These are phyloP conservation scores for Prionailurus viverrinus DNA, from an alignment of 2,113 vertebrate genomes.

Conservation along the genomic window DNA sequence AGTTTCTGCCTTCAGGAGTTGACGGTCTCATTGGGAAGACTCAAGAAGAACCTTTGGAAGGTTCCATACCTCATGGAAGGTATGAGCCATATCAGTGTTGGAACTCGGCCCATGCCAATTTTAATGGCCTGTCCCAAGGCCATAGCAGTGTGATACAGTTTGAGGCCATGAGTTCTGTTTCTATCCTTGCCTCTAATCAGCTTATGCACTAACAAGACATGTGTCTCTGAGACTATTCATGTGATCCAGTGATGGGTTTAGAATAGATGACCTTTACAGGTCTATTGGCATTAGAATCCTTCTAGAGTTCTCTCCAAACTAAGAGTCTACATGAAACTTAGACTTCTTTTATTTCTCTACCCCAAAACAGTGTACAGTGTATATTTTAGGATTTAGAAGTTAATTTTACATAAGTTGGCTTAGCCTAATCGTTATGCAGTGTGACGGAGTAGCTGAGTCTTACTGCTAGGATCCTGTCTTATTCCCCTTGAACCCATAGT, in stretches of 20 bases:
- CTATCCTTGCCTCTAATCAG: not conserved
- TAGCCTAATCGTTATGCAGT: not conserved
- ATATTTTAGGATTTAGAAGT: not conserved
- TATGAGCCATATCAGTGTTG: no score
- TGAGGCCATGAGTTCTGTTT: not conserved
- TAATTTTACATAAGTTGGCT: constrained; percentile 4
- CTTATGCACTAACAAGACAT: not conserved
- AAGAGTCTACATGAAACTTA: not conserved
- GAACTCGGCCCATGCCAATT: not conserved
- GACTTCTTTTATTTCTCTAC: not conserved
- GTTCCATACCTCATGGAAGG: not conserved
- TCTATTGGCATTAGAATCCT: not conserved
- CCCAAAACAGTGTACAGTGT: not conserved
- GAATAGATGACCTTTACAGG: not conserved
- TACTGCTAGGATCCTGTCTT: not conserved
- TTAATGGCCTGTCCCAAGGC: not conserved
- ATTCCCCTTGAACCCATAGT: not conserved
- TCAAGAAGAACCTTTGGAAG: not conserved
- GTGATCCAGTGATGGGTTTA: not conserved
- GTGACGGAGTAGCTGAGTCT: not conserved
- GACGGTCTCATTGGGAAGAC: not conserved
- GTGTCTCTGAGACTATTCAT: not conserved
- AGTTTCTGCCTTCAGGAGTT: not conserved
- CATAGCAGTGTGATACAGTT: not conserved
- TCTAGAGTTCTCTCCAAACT: not conserved